These are phyloP conservation scores for Psittacus erithacus DNA, from an alignment of 2,113 vertebrate genomes.

Conservation along the genomic window DNA sequence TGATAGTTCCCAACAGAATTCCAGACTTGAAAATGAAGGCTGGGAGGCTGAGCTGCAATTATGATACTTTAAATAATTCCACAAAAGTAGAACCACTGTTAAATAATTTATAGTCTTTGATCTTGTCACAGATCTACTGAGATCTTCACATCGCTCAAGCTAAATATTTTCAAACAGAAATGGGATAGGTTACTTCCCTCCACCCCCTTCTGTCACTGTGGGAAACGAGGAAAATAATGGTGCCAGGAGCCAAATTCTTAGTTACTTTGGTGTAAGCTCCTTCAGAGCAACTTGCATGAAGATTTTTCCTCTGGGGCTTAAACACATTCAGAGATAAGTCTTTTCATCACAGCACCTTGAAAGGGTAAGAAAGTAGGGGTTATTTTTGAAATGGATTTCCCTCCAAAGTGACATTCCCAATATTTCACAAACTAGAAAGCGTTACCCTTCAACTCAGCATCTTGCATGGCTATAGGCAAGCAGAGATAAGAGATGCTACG, in stretches of 20 bases:
- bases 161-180: conserved; percentile 84
- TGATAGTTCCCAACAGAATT: conserved; percentile 89
- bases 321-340: not conserved
- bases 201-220: not conserved
- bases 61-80: conserved; percentile 94
- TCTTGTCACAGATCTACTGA: conserved; percentile 82
- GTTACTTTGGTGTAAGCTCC: not conserved
- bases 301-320: conserved; percentile 21
- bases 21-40: conserved; percentile 83
- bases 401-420: not conserved
- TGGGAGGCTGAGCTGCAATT: conserved; percentile 85
- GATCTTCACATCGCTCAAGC: conserved; percentile 82
- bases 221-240: conserved; percentile 26
- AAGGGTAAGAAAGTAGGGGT: not conserved
- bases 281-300: not conserved
- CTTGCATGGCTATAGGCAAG: not conserved
- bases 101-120: conserved; percentile 87
- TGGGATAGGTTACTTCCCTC: conserved; percentile 58
- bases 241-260: conserved; percentile 42
- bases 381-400: not conserved
- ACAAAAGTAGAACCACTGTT: conserved; percentile 89
- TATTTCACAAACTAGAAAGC: not conserved
- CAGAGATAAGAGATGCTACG: not conserved
- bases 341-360: not conserved
- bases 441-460: not conserved